phyloP scores from a whole-genome alignment of 1,140 invertebrate species.

The Pseudomyrmex sp. region DNA sequence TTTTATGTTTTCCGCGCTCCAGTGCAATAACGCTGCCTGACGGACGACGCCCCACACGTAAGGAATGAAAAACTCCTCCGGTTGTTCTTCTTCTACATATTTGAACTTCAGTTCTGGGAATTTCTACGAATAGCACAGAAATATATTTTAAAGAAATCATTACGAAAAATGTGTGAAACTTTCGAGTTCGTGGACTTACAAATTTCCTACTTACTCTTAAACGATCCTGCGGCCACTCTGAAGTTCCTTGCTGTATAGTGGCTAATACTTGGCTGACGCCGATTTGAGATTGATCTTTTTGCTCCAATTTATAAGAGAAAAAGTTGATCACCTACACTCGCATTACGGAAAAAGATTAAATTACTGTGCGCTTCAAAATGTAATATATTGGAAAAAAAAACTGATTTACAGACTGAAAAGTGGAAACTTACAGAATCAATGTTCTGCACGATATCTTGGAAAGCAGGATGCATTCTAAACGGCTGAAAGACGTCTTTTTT shows the following conservation, averaged over 20 bases:
- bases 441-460: constrained; percentile 98
- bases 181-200: neutral
- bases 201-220: constrained; percentile 89
- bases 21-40: constrained; percentile 92
- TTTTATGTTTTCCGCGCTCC: constrained; percentile 88
- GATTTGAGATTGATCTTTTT: constrained; percentile 87
- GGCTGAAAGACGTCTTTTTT: constrained; percentile 96
- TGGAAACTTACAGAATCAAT: constrained; percentile 93
- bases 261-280: constrained; percentile 94
- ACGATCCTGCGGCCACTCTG: constrained; percentile 96
- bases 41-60: constrained; percentile 98
- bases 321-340: constrained; percentile 92
- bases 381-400: neutral
- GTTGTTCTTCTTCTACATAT: constrained; percentile 99
- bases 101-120: constrained; percentile 99
- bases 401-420: constrained; percentile 2
- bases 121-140: constrained; percentile 88
- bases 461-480: constrained; percentile 94
- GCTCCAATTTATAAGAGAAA: constrained; percentile 93
- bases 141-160: constrained; percentile 33
- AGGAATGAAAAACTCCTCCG: constrained; percentile 99
- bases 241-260: constrained; percentile 94
- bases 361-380: neutral
- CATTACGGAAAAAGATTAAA: constrained; percentile 43
- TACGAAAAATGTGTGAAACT: neutral